Evolutionary conservation across 2,113 vertebrate species (phyloP).

Genomic region (Sylvilagus bachmani): DNA sequence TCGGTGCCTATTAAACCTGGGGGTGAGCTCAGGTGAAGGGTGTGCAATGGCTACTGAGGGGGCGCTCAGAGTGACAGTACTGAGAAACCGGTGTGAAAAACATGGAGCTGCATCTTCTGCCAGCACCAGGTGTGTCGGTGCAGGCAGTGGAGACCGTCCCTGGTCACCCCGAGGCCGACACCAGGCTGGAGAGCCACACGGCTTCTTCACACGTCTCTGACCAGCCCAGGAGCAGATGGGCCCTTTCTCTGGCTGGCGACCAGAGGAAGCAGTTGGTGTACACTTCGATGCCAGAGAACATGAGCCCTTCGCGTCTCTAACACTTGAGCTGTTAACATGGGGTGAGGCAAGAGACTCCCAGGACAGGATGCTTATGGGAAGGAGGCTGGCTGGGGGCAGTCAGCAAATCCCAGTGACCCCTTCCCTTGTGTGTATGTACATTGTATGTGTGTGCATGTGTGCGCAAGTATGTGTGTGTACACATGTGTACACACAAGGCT

Average conservation of each 20-base stretch:
- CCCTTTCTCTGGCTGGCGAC: constrained; percentile 60
- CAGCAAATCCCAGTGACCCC: no score
- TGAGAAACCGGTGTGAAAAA: not conserved
- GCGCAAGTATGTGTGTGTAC: not conserved
- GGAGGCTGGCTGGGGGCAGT: not conserved
- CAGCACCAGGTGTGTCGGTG: not conserved
- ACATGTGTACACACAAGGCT: not conserved
- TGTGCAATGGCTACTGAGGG: not conserved
- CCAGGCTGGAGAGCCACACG: not conserved
- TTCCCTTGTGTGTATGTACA: not conserved
- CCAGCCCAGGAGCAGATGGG: constrained; percentile 73
- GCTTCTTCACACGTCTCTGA: not conserved
- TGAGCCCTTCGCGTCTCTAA: constrained; percentile 22
- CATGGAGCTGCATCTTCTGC: not conserved
- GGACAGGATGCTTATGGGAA: not conserved
- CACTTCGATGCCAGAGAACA: constrained; percentile 75
- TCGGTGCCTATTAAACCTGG: not conserved
- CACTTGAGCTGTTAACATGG: not conserved
- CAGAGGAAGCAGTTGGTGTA: constrained; percentile 66
- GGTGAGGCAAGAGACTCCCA: not conserved
- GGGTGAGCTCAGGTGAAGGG: not conserved
- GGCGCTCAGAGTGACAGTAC: not conserved
- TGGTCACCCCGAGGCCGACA: not conserved
- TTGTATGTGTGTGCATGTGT: not conserved
- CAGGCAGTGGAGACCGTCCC: not conserved